Evolutionary conservation across 2,797 vertebrate genomes (phyloP).

Genomic region (Ispidina lecontei): DNA sequence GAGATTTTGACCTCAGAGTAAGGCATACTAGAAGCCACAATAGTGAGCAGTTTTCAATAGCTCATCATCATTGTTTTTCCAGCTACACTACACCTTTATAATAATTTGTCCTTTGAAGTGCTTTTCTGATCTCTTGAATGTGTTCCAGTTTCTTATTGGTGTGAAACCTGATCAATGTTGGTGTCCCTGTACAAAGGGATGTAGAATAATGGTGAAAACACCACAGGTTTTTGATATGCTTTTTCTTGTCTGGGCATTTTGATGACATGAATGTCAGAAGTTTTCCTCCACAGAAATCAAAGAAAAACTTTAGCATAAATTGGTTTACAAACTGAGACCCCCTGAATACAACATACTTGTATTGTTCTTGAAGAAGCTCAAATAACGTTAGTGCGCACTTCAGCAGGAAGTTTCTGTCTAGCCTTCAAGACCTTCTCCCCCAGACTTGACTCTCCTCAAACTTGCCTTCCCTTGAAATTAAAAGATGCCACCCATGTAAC

Average conservation of each 20-base stretch:
- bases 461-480: neutral
- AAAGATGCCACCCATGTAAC: neutral
- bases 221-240: neutral
- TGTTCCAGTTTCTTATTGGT: neutral
- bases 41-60: neutral
- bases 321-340: neutral
- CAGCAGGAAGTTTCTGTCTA: neutral
- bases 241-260: slow-evolving; percentile 7
- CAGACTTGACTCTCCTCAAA: neutral
- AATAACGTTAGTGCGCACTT: neutral
- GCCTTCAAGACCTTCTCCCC: neutral
- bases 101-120: neutral
- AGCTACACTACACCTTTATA: neutral
- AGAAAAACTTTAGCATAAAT: neutral
- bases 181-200: slow-evolving; percentile 11
- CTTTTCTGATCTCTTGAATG: slow-evolving; percentile 23
- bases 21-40: neutral
- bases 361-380: neutral
- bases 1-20: neutral
- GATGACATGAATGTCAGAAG: neutral
- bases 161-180: slow-evolving; percentile 3
- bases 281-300: neutral
- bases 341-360: neutral
- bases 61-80: neutral
- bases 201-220: slow-evolving; percentile 16